Percentiles rank a stretch among this genome's conserved stretches.
These are phyloP conservation scores for Bungarus multicinctus DNA, from an alignment of 2,113 vertebrate genomes.

Conservation along the genomic window DNA sequence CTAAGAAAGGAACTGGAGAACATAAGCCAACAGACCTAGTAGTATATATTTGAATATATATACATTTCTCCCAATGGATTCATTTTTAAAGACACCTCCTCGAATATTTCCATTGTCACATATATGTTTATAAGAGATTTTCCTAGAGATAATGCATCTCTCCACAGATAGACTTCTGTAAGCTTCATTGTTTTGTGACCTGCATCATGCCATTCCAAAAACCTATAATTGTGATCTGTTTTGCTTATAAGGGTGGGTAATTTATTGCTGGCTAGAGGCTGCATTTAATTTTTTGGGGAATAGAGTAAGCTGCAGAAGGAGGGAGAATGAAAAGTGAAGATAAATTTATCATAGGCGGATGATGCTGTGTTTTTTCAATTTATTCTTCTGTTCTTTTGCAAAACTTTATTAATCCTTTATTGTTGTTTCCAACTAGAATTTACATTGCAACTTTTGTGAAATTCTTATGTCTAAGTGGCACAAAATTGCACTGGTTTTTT, in stretches of 20 bases:
- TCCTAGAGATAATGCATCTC: neutral
- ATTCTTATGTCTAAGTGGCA: no score
- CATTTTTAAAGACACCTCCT: neutral
- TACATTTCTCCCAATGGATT: neutral
- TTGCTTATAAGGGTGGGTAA: neutral
- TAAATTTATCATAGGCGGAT: neutral
- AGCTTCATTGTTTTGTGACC: neutral
- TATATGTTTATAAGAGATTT: neutral
- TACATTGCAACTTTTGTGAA: no score
- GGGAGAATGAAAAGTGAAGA: neutral
- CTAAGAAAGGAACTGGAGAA: neutral
- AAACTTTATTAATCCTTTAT: neutral
- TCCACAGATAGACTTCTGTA: neutral
- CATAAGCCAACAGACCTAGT: neutral
- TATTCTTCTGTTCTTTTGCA: neutral
- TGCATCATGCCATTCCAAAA: neutral
- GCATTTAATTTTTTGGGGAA: neutral
- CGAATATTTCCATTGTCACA: neutral
- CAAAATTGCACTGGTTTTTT: no score
- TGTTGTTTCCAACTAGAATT: neutral
- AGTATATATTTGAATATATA: neutral
- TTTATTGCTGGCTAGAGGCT: neutral
- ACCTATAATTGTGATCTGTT: neutral
- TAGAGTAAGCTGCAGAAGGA: neutral
- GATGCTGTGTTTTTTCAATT: neutral